These are phyloP conservation scores for Yponomeuta plumbellus DNA, from an alignment of 2,888 invertebrate genomes.

Conservation along the genomic window DNA sequence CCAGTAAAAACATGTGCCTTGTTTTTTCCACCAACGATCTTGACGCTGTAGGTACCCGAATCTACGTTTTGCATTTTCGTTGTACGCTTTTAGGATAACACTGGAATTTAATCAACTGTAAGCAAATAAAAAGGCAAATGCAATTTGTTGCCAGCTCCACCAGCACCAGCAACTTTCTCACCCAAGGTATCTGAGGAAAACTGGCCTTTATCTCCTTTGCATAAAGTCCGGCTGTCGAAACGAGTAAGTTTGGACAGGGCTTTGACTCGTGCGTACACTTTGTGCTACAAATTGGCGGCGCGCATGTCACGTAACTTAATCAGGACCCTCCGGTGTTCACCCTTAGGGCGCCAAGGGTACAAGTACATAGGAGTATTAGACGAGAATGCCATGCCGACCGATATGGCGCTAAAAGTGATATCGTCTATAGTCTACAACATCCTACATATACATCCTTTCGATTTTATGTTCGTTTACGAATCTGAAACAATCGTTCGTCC, in stretches of 20 bases:
- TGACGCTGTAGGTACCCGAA: not conserved
- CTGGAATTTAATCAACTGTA: constrained; percentile 7
- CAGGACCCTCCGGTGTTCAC: constrained; percentile 45
- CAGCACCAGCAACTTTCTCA: constrained; percentile 24
- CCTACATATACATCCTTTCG: too few species aligned
- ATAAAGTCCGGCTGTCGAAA: not conserved
- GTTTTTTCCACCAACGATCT: too few species aligned
- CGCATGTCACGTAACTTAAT: constrained; percentile 72
- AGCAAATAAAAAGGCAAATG: constrained; percentile 36
- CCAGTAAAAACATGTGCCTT: too few species aligned
- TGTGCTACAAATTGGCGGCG: constrained; percentile 66
- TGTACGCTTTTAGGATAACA: not conserved
- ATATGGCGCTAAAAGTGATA: constrained; percentile 1
- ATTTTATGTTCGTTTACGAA: too few species aligned
- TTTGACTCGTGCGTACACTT: constrained; percentile 34
- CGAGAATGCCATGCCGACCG: not conserved
- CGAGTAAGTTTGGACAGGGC: constrained; percentile 8
- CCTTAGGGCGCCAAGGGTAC: constrained; percentile 19
- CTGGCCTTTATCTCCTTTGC: not conserved
- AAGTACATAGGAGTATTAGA: not conserved
- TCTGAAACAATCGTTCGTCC: too few species aligned
- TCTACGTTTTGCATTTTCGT: not conserved
- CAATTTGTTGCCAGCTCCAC: constrained; percentile 50
- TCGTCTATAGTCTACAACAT: not conserved
- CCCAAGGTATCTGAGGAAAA: too few species aligned